Base-by-base conservation (phyloP, 2,888 invertebrate species). In the Nemurella pictetii region DNA sequence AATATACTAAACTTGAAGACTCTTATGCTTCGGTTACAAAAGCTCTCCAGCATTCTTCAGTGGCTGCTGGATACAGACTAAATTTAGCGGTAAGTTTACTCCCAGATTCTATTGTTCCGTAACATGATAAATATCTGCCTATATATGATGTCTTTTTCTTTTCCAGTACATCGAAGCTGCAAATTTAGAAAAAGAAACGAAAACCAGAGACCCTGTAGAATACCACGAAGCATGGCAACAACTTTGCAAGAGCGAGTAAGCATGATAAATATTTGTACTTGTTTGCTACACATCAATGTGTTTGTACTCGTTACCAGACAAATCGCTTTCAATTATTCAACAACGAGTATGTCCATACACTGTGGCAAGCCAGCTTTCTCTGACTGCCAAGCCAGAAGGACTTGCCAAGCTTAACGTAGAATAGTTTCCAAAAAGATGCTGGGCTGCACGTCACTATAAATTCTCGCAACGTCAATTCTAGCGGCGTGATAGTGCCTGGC, bases 11-110 rank as follows among this genome's bases (percentile, higher is more conserved):
- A 89, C 91, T 99, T 20, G 96, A 97, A 89, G 99, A 99, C 91
- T 95, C 99, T 0, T 99, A 99, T 89, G 97, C 98, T 0, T 99
- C 99, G 0, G 96, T 99, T 0, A 95, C 95, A 0, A 99, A 99
- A 91, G 97, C 99, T 0, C 90, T 99, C 77, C 95, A 97, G 88
- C 99, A 99, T 90, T 97, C 99, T 0, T 94, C 97, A 0, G 94
- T 98, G 81, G 95, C 96, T 83, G 94, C 94, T 74, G 96, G 97
- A 5, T 95, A 95, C 88, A 96, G 95, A 90, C 92, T 99, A 0
- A 95, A 95, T 87, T 91, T 99, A 55, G 95, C 91, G 89, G 94
- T 94, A 89, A 89, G 87, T 87, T 86, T 86, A 55, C 84, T 89
- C 89, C 9, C n/a, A n/a, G n/a, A n/a, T n/a, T n/a, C n/a, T n/a